These are phyloP conservation scores for Notiomystis cincta DNA, from an alignment of 2,113 vertebrate genomes.

Conservation along the genomic window DNA sequence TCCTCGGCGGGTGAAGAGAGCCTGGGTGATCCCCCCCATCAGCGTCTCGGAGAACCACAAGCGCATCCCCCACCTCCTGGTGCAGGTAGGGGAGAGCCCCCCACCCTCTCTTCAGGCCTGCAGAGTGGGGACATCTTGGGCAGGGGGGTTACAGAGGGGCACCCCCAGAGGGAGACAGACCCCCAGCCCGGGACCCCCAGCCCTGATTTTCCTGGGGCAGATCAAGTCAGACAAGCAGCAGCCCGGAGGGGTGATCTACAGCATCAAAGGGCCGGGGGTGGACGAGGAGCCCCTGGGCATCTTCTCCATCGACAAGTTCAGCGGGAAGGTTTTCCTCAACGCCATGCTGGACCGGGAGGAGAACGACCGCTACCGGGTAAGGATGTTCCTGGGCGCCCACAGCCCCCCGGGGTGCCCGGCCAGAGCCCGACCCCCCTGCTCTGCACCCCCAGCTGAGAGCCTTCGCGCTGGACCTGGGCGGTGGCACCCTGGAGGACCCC, in stretches of 20 bases:
- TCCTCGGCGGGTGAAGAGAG: slow-evolving; percentile 79
- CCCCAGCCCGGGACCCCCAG: neutral
- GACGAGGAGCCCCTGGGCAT: slow-evolving; percentile 89
- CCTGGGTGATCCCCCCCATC: slow-evolving; percentile 97
- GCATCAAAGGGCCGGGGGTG: slow-evolving; percentile 91
- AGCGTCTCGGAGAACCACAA: slow-evolving; percentile 91
- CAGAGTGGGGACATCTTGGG: neutral
- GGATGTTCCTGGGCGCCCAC: accelerated
- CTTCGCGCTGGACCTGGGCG: slow-evolving; percentile 88
- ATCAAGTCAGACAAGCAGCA: slow-evolving; percentile 95
- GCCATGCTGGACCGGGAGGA: slow-evolving; percentile 89
- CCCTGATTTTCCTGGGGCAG: slow-evolving; percentile 46
- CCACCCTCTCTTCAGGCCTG: accelerated
- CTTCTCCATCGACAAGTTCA: slow-evolving; percentile 92
- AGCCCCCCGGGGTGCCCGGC: accelerated
- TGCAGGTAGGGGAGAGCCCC: slow-evolving; percentile 80
- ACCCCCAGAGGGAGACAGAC: neutral
- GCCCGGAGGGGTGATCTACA: slow-evolving; percentile 88
- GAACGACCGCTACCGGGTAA: slow-evolving; percentile 84
- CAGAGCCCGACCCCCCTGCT: accelerated
- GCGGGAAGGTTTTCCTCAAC: slow-evolving; percentile 87
- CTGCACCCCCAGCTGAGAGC: slow-evolving; percentile 80
- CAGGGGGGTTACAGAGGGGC: neutral
- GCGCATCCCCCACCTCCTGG: slow-evolving; percentile 85
- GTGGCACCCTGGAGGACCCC: slow-evolving; percentile 87